These are phyloP conservation scores for Harpegnathos saltator DNA, from an alignment of 1,140 invertebrate genomes.

Conservation along the genomic window DNA sequence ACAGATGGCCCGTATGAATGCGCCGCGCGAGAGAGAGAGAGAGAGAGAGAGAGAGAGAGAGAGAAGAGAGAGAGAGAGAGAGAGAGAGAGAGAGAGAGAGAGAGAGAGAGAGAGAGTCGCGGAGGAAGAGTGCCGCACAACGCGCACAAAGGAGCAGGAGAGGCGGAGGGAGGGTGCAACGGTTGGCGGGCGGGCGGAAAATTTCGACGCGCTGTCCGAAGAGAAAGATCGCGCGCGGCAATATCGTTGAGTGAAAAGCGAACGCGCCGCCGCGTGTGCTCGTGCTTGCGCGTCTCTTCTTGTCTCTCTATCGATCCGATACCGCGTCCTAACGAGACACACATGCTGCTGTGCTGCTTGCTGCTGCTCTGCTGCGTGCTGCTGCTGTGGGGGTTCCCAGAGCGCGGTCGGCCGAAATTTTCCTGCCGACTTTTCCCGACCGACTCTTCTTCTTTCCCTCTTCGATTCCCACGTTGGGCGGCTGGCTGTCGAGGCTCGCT, in stretches of 20 bases:
- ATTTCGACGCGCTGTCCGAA: constrained; percentile 44
- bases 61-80: constrained; percentile 1
- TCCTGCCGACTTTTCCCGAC: not conserved
- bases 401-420: not conserved
- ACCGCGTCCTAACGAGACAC: not conserved
- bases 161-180: constrained; percentile 14
- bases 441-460: not conserved
- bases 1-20: constrained; percentile 59
- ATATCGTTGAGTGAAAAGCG: constrained; percentile 32
- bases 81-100: constrained; percentile 1
- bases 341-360: too few relatives aligned
- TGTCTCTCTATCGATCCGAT: constrained; percentile 17
- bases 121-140: constrained; percentile 8
- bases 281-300: too few relatives aligned
- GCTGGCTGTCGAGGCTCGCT: not conserved
- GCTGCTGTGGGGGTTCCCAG: too few relatives aligned
- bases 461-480: not conserved
- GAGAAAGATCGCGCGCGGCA: constrained; percentile 43
- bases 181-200: constrained; percentile 21
- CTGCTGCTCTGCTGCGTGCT: too few relatives aligned
- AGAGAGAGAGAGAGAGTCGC: constrained; percentile 1
- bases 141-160: constrained; percentile 27
- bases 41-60: too few relatives aligned
- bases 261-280: constrained; percentile 29
- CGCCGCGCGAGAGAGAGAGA: too few relatives aligned